These are phyloP conservation scores for Mantis religiosa DNA, from an alignment of 2,888 invertebrate genomes.

Conservation along the genomic window DNA sequence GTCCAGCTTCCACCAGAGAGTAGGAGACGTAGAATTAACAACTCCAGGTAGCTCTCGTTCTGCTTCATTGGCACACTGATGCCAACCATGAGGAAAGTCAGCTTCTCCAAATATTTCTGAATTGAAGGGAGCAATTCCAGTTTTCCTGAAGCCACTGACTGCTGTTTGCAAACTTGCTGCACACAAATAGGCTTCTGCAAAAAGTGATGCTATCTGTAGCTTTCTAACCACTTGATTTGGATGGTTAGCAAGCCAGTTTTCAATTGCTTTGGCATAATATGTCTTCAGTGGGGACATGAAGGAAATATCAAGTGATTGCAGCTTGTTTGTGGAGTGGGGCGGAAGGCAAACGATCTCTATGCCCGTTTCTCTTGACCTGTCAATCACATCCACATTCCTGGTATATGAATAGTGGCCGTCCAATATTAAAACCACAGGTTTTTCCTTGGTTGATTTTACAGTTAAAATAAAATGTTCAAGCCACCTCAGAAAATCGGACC, in stretches of 20 bases:
- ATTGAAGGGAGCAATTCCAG: neutral
- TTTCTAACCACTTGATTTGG: neutral
- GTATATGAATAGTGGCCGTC: conserved; percentile 34
- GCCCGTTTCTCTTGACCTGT: conserved; percentile 23
- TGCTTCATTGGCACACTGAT: no score
- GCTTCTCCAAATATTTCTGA: no score
- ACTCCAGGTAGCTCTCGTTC: no score
- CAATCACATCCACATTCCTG: conserved; percentile 33
- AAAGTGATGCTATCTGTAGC: neutral
- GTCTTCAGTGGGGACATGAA: conserved; percentile 18
- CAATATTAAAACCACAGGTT: conserved; percentile 33
- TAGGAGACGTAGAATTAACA: no score
- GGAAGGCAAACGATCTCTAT: neutral
- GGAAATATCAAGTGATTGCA: neutral
- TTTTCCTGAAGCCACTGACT: neutral
- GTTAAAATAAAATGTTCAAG: conserved; percentile 23
- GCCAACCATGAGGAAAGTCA: no score
- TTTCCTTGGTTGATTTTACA: conserved; percentile 26
- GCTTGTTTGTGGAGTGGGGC: neutral
- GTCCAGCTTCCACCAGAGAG: no score
- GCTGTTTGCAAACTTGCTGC: neutral
- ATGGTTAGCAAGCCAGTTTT: neutral
- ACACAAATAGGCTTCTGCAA: neutral
- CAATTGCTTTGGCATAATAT: neutral
- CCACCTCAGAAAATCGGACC: conserved; percentile 14